phyloP scores from a whole-genome alignment of 2,113 vertebrate species.

The Stomatorhinus ivindoensis region DNA sequence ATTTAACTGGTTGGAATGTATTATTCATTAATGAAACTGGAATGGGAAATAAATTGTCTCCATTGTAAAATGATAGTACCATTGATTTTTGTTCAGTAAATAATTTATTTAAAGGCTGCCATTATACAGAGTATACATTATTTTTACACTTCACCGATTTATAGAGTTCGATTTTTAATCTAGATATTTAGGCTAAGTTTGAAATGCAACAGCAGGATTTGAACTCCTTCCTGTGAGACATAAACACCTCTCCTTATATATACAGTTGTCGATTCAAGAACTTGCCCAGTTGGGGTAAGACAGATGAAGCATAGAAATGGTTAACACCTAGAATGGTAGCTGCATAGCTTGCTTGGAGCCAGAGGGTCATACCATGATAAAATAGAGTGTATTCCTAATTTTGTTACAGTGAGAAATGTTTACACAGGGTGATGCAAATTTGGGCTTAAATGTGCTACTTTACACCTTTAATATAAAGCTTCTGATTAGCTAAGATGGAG shows the following conservation, averaged over 20 bases:
- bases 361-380: background rate
- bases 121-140: background rate
- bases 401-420: background rate
- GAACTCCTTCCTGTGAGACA: background rate
- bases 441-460: background rate
- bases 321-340: background rate
- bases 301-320: background rate
- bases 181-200: background rate
- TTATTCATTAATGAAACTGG: constrained; percentile 2
- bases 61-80: background rate
- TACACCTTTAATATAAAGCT: background rate
- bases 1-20: background rate
- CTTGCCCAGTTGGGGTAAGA: background rate
- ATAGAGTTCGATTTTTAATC: background rate
- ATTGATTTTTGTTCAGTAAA: constrained; percentile 2
- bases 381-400: background rate
- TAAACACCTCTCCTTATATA: background rate
- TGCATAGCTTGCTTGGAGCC: background rate
- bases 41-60: background rate
- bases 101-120: constrained; percentile 7
- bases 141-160: background rate
- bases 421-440: background rate
- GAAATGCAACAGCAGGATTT: background rate
- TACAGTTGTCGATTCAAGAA: background rate
- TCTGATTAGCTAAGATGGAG: background rate